Conservation (phyloP, 2,888 invertebrate genomes). For the Brachypalpus laphriformis region DNA sequence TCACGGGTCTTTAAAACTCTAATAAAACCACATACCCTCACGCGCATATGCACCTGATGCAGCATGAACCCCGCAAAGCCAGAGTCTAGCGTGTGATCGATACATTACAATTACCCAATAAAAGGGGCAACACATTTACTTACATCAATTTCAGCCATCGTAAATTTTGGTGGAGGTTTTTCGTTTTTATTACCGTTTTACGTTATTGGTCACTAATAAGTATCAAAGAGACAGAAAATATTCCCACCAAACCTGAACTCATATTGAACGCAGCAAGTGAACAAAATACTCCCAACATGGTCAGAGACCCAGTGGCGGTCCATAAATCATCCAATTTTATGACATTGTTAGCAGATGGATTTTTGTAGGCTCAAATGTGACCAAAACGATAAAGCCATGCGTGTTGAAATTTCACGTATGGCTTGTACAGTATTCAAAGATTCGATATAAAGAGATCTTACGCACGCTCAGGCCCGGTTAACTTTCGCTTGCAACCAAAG, state of each 20-base stretch:
- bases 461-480: background rate
- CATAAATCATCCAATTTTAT: slow-evolving; percentile 46
- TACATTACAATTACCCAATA: slow-evolving; percentile 6
- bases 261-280: slow-evolving; percentile 24
- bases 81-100: background rate
- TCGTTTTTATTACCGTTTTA: background rate
- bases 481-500: slow-evolving; percentile 11
- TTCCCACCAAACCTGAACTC: slow-evolving; percentile 31
- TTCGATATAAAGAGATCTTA: background rate
- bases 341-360: slow-evolving; percentile 27
- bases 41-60: too few species aligned
- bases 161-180: slow-evolving; percentile 23
- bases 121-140: slow-evolving; percentile 13
- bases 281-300: slow-evolving; percentile 35
- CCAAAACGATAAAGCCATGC: background rate
- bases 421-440: background rate
- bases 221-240: background rate
- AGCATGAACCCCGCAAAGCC: too few species aligned
- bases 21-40: too few species aligned
- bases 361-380: background rate
- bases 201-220: background rate
- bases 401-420: slow-evolving; percentile 5
- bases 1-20: too few species aligned
- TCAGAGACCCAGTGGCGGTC: background rate
- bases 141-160: slow-evolving; percentile 22